Evolutionary conservation across 2,113 vertebrate genomes (phyloP), one percentile per base, ranked within the genome.

Genomic region (Heterochromis multidens): DNA sequence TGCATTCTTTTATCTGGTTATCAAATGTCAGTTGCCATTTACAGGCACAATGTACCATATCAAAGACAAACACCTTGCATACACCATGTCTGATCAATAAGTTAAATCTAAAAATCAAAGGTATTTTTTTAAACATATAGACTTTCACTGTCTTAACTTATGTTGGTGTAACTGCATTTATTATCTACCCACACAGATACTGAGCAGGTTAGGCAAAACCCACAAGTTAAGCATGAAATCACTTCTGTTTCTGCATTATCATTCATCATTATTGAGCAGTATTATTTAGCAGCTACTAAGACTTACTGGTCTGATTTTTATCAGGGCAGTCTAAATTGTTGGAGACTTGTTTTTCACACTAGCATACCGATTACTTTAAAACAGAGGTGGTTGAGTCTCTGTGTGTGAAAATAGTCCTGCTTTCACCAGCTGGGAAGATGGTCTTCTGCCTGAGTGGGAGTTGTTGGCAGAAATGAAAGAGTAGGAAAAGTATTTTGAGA

Each of bases 361-460:
- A 57, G 67, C 7, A 3, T 25, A 49, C 23, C 77, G 65, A 81
- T 33, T 80, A 72, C 14, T 74, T 23, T 49, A 25, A 83, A 90
- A 91, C 84, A 85, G 61, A 72, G 84, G 77, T 85, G 62, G 63
- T 67, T 84, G 23, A 79, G 37, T 88, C 77, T 90, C 19, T 21
- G 4, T 43, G 59, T 70, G 61, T 77, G 80, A 90, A 92, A 91
- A 92, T 88, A 93, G 84, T 77, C 43, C 40, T 78, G 77, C 43
- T 56, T 82, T 79, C 14, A 29, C 87, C 90, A 90, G 87, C 91
- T 91, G 89, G 91, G 87, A 91, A 78, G 83, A 87, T 90, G 90
- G 63, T 91, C 92, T 94, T 91, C 92, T 88, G 63, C 93, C 88
- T 90, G 94, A 90, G 94, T 95, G 90, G 94, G 94, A 86, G 93